Evolutionary conservation across 2,797 vertebrate genomes (phyloP).

Genomic region (Sylvilagus floridanus): DNA sequence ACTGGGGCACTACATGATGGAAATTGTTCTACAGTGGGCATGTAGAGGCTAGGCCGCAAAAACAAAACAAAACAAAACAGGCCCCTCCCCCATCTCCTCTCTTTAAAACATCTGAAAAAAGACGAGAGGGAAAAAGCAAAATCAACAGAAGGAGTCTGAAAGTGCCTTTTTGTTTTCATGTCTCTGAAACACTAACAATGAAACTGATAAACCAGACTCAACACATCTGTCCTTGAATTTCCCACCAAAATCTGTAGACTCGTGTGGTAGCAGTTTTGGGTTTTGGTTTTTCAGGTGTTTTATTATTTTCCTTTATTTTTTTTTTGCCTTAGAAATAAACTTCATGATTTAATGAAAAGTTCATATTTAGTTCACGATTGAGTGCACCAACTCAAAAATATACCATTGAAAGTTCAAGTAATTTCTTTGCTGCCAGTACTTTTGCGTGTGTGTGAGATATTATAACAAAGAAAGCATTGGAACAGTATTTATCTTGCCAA

Average conservation of each 20-base stretch:
- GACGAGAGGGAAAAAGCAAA: not conserved
- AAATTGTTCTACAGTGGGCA: not conserved
- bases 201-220: not conserved
- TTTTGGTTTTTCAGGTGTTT: not conserved
- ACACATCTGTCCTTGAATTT: not conserved
- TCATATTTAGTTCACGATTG: slow-evolving; percentile 59
- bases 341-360: slow-evolving; percentile 66
- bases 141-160: not conserved
- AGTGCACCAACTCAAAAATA: slow-evolving; percentile 72
- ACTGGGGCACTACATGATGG: not conserved
- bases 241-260: not conserved
- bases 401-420: slow-evolving; percentile 79
- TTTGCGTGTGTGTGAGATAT: not conserved
- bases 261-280: not conserved
- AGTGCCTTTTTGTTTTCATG: not conserved
- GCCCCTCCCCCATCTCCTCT: not conserved
- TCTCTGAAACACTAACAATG: not conserved
- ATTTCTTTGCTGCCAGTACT: slow-evolving; percentile 61
- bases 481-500: slow-evolving; percentile 84
- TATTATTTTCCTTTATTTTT: no score
- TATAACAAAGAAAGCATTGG: slow-evolving; percentile 69
- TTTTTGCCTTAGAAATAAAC: not conserved
- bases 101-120: not conserved
- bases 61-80: not conserved
- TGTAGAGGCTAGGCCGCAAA: not conserved